A percentile compares a stretch with the other conserved stretches of the same genome.
phyloP scores from a whole-genome alignment of 2,113 vertebrate species.

The Pelecanus crispus region DNA sequence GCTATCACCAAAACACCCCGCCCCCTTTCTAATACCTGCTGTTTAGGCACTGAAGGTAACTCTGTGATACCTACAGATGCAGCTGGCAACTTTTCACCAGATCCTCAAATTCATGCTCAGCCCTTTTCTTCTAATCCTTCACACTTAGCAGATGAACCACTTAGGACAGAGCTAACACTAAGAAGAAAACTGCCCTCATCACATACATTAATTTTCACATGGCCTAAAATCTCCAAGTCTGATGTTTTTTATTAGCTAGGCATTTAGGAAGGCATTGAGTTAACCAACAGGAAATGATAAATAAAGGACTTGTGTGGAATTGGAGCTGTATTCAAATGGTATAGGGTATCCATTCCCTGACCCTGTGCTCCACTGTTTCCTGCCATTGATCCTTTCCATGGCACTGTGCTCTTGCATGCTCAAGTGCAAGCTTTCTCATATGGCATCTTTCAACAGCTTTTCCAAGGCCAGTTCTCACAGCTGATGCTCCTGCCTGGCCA shows the following conservation, averaged over 20 bases:
- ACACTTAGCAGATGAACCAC: not conserved
- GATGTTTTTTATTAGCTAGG: not conserved
- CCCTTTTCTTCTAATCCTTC: not conserved
- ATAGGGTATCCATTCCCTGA: not conserved
- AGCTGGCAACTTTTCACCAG: not conserved
- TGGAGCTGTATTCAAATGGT: accelerated
- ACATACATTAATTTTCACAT: not conserved
- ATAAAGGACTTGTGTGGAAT: not conserved
- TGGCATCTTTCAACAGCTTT: not conserved
- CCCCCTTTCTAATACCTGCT: not conserved
- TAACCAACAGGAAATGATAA: not conserved
- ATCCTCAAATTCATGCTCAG: not conserved
- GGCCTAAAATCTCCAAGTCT: not conserved
- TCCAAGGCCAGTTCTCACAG: not conserved
- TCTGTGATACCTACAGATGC: accelerated
- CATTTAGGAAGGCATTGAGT: not conserved
- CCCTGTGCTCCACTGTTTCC: not conserved
- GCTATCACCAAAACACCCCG: not conserved
- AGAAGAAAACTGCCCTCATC: not conserved
- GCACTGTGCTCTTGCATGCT: not conserved
- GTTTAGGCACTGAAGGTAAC: not conserved
- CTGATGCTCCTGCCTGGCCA: not conserved
- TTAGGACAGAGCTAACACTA: not conserved
- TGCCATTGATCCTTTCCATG: not conserved
- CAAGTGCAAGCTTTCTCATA: accelerated